Evolutionary conservation across 2,113 vertebrate genomes (phyloP).

Genomic region (Menura novaehollandiae): DNA sequence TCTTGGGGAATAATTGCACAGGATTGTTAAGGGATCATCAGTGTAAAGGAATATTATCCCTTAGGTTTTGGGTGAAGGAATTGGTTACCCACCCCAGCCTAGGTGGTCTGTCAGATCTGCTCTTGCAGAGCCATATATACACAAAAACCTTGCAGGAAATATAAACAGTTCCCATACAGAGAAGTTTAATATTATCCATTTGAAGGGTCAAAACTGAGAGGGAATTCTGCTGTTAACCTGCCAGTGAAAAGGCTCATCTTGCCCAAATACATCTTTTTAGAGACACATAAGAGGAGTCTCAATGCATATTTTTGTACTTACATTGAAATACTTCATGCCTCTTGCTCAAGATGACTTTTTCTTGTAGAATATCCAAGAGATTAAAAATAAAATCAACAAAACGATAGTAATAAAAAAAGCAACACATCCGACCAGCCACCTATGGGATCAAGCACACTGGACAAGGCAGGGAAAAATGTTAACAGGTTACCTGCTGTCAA

Average conservation of each 20-base stretch:
- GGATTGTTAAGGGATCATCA: not conserved
- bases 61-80: not conserved
- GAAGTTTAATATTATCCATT: not conserved
- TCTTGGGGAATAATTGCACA: not conserved
- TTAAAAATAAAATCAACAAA: not conserved
- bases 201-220: not conserved
- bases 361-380: not conserved
- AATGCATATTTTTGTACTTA: slow-evolving; percentile 17
- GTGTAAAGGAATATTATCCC: not conserved
- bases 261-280: not conserved
- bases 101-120: not conserved
- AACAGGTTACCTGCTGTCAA: slow-evolving; percentile 19
- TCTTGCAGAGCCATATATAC: not conserved
- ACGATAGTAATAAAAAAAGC: not conserved
- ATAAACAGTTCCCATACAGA: not conserved
- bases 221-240: not conserved
- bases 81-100: not conserved
- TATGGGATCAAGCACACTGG: not conserved
- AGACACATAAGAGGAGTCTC: not conserved
- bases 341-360: not conserved
- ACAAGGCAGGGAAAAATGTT: not conserved
- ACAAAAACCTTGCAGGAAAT: not conserved
- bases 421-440: not conserved
- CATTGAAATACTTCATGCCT: slow-evolving; percentile 27
- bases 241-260: not conserved